Evolutionary conservation across 2,113 vertebrate species (phyloP).

Genomic region (Scolopax mira): DNA sequence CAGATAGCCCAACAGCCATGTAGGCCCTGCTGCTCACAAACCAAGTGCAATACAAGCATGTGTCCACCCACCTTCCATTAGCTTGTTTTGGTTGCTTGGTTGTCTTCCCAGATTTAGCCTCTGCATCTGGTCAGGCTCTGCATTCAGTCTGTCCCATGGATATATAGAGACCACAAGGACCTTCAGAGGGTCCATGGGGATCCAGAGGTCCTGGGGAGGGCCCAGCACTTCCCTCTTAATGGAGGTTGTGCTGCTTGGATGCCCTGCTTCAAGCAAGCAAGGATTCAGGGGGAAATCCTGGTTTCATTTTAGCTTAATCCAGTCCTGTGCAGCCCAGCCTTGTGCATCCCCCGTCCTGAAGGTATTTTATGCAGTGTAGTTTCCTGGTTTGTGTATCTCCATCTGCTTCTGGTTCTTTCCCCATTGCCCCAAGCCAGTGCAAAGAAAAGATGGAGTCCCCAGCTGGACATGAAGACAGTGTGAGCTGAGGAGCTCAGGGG

Average conservation of each 20-base stretch:
- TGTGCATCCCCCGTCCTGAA: not conserved
- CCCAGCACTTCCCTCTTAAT: not conserved
- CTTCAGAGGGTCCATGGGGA: not conserved
- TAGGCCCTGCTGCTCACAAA: not conserved
- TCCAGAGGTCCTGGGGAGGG: too few species aligned
- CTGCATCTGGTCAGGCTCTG: not conserved
- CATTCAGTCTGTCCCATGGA: not conserved
- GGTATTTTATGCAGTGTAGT: not conserved
- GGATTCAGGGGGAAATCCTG: not conserved
- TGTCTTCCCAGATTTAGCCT: not conserved
- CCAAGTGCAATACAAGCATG: fast-evolving
- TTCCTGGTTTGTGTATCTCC: not conserved
- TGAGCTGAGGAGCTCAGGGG: not conserved
- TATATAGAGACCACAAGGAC: not conserved
- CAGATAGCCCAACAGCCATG: not conserved
- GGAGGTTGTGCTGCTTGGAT: not conserved
- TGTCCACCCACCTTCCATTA: fast-evolving
- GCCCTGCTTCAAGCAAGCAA: not conserved
- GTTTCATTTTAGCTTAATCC: not conserved
- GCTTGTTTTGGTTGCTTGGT: not conserved
- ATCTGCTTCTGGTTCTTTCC: not conserved
- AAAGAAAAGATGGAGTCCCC: not conserved
- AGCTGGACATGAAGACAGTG: not conserved
- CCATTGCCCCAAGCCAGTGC: not conserved
- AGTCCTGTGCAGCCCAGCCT: not conserved